Evolutionary conservation across 2,797 vertebrate species (phyloP).

Genomic region (Prunella strophiata): DNA sequence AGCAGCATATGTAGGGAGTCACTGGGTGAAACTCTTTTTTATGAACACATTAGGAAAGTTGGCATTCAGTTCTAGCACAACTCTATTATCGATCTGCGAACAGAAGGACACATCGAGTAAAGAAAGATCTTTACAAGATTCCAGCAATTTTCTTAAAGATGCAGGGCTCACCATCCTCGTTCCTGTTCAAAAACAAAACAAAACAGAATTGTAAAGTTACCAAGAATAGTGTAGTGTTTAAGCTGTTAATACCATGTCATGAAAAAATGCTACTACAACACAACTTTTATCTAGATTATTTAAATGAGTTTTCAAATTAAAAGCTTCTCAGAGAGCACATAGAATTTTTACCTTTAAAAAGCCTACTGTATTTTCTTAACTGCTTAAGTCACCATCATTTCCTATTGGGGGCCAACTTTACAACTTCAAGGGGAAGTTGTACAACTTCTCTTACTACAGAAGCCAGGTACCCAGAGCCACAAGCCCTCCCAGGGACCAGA

Average conservation of each 20-base stretch:
- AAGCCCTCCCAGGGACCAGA: background rate
- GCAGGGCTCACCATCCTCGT: conserved; percentile 91
- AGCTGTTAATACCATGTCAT: background rate
- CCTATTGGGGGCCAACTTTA: background rate
- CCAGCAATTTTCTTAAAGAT: conserved; percentile 92
- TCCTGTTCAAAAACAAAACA: conserved; percentile 78
- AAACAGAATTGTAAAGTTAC: background rate
- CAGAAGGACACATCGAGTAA: conserved; percentile 98
- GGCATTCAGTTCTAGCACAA: conserved; percentile 88
- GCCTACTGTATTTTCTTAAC: background rate
- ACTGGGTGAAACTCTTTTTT: conserved; percentile 98
- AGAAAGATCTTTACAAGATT: conserved; percentile 88
- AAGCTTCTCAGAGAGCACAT: background rate
- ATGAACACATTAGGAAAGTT: conserved; percentile 93
- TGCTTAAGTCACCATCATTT: background rate
- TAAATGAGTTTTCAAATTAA: background rate
- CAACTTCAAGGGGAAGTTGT: background rate
- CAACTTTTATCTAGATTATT: background rate
- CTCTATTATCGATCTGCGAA: conserved; percentile 92
- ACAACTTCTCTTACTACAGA: background rate
- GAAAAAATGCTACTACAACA: background rate
- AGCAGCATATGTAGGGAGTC: conserved; percentile 71
- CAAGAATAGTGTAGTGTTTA: background rate
- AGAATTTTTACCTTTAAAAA: background rate
- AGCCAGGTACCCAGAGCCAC: background rate